Conservation (phyloP, 2,888 invertebrate species). For the Hesperia comma region DNA sequence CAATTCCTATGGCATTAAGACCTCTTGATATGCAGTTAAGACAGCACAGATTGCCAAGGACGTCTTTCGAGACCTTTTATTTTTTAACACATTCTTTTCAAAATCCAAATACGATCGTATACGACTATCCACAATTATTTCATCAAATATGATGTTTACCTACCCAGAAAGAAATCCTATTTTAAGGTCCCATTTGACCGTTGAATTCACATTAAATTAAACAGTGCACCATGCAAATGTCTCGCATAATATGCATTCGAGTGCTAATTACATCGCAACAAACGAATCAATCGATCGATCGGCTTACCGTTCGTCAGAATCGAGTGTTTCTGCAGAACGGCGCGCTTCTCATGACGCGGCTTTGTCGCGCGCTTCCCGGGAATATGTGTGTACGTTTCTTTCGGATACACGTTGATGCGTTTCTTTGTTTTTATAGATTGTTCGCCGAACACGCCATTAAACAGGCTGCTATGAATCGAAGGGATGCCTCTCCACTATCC, state of each 20-base stretch:
- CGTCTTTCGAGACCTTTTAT: no score
- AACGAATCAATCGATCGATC: constrained; percentile 54
- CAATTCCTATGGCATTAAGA: no score
- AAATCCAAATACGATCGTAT: no score
- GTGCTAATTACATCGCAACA: constrained; percentile 17
- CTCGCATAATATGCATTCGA: not conserved
- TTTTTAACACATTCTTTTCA: no score
- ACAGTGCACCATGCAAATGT: constrained; percentile 4
- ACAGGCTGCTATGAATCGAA: constrained; percentile 36
- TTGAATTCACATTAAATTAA: not conserved
- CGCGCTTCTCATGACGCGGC: constrained; percentile 46
- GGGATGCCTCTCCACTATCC: constrained; percentile 23
- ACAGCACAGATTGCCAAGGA: no score
- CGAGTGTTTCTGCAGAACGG: constrained; percentile 48
- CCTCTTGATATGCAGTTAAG: no score
- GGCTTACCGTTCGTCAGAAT: constrained; percentile 60
- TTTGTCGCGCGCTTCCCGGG: constrained; percentile 51
- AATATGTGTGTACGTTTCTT: constrained; percentile 44
- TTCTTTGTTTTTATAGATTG: constrained; percentile 48
- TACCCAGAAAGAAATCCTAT: no score
- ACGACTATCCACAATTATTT: no score
- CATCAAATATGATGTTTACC: no score
- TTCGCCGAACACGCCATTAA: constrained; percentile 45
- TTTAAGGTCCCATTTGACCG: not conserved
- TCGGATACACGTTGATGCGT: constrained; percentile 43